A percentile compares a stretch with the other conserved stretches of the same genome.
Evolutionary conservation across 1,140 invertebrate genomes (phyloP).

Genomic region (Megathymus violae): DNA sequence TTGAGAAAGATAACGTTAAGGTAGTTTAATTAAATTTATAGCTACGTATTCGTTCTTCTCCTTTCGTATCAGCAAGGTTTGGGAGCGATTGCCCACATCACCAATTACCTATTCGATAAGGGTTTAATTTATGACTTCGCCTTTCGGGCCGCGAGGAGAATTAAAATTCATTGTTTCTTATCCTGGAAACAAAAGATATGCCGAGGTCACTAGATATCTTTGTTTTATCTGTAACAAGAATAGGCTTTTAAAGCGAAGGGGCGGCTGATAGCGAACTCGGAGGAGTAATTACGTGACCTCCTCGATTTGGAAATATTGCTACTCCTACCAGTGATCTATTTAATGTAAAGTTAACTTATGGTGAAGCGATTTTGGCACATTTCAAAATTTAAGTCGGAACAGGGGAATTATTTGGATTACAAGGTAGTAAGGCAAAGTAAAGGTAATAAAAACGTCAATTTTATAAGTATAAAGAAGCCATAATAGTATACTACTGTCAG

Average conservation of each 20-base stretch:
- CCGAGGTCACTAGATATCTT: constrained; percentile 77
- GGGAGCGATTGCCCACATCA: constrained; percentile 69
- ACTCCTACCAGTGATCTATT: constrained; percentile 49
- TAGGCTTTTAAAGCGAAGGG: constrained; percentile 77
- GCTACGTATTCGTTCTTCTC: constrained; percentile 49
- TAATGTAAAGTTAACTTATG: constrained; percentile 49
- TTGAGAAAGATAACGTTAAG: constrained; percentile 50
- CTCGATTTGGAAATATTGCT: constrained; percentile 55
- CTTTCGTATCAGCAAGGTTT: constrained; percentile 46
- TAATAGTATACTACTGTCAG: too few relatives aligned
- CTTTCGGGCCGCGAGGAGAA: constrained; percentile 55
- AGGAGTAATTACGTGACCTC: constrained; percentile 74
- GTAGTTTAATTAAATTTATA: constrained; percentile 70
- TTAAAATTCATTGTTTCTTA: constrained; percentile 83
- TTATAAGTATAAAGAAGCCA: too few relatives aligned
- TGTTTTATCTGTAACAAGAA: constrained; percentile 78
- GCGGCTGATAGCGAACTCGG: constrained; percentile 56
- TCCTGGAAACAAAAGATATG: constrained; percentile 73
- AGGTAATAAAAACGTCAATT: too few relatives aligned
- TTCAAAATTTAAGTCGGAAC: too few relatives aligned
- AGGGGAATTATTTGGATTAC: too few relatives aligned
- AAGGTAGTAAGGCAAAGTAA: too few relatives aligned
- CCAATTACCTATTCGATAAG: constrained; percentile 81
- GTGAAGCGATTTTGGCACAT: constrained; percentile 8
- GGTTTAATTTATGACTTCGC: constrained; percentile 70